Evolutionary conservation across 64 coral and sea anemone species (phyloP).

Genomic region (Dendronephthya gigantea): DNA sequence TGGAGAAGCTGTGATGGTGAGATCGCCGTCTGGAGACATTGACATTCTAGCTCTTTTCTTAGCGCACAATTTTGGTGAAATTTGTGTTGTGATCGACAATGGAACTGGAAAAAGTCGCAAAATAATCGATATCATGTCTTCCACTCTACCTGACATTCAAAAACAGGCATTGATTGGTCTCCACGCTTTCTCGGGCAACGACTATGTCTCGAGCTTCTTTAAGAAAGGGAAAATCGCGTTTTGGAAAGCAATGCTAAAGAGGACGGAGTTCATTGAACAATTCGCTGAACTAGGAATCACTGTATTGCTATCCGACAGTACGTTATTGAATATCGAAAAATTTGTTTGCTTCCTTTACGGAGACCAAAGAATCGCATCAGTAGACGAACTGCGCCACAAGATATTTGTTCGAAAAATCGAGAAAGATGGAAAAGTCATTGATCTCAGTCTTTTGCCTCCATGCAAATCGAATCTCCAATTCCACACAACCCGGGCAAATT

Average conservation of each 20-base stretch:
- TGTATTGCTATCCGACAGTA: background rate
- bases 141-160: background rate
- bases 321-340: background rate
- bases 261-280: background rate
- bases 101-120: background rate
- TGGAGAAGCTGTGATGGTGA: background rate
- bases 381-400: background rate
- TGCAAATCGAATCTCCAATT: background rate
- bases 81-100: background rate
- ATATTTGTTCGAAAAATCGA: constrained; percentile 4
- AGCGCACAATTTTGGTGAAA: background rate
- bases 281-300: background rate
- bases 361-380: background rate
- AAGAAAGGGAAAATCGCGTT: background rate
- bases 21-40: constrained; percentile 9
- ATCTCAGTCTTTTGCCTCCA: background rate
- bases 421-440: background rate
- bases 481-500: background rate
- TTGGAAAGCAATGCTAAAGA: constrained; percentile 3
- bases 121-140: background rate
- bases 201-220: background rate
- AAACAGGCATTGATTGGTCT: background rate
- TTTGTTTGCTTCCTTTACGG: background rate
- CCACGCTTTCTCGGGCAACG: background rate
- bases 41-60: background rate